Evolutionary conservation across 2,113 vertebrate species (phyloP).

Genomic region (Anguilla rostrata): DNA sequence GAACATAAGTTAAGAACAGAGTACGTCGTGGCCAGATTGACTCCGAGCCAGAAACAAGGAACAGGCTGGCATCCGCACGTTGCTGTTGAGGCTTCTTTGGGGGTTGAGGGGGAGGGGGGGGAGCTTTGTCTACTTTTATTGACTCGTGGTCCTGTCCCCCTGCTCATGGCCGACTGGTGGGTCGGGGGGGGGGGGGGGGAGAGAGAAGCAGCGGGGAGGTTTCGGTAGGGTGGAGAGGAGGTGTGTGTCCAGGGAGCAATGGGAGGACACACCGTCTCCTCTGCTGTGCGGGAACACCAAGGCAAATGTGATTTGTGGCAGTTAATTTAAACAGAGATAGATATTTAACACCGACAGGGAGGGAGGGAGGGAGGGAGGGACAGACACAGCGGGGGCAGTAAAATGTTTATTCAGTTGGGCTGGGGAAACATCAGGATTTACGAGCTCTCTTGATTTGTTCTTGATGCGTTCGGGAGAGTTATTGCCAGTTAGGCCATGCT

Average conservation of each 20-base stretch:
- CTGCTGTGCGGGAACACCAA: not conserved
- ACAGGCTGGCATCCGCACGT: not conserved
- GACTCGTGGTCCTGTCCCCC: not conserved
- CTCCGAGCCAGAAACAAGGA: not conserved
- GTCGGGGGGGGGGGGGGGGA: not conserved
- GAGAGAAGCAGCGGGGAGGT: not conserved
- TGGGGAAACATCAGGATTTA: slow-evolving; percentile 14
- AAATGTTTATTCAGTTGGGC: not conserved
- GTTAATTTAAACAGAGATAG: slow-evolving; percentile 18
- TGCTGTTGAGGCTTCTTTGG: not conserved
- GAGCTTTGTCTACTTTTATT: slow-evolving; percentile 20
- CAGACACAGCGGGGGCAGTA: not conserved
- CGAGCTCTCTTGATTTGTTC: slow-evolving; percentile 11
- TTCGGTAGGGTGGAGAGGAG: too few species aligned
- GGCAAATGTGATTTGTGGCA: slow-evolving; percentile 19
- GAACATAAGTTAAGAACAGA: not conserved
- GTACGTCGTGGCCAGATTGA: not conserved
- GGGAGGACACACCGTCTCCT: not conserved
- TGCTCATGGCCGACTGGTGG: not conserved
- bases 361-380: not conserved
- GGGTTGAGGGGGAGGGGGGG: not conserved
- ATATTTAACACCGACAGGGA: slow-evolving; percentile 12
- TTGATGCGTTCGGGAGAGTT: slow-evolving; percentile 20
- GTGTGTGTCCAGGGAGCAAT: slow-evolving; percentile 7
- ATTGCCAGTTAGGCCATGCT: slow-evolving; percentile 25